Base-by-base conservation (phyloP, 2,888 invertebrate genomes). In the Autographa pulchrina region DNA sequence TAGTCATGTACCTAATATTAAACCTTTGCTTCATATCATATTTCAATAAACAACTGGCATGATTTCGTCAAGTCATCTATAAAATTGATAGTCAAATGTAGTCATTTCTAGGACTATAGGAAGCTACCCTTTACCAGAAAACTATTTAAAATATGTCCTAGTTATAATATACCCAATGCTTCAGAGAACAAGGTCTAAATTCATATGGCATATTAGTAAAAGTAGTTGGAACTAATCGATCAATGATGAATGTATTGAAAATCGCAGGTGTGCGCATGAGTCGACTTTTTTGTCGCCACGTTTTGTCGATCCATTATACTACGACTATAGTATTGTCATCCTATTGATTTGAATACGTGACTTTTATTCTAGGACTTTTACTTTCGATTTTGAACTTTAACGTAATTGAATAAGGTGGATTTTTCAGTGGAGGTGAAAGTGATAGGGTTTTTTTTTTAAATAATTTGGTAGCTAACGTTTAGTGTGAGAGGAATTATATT, bases 231-330 rank as follows among this genome's bases (percentile, higher is more conserved):
- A 88, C 90, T 88, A 94, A 95, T 94, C 93, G 91, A 94, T 93
- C 91, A 91, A 90, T 91, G 90, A 92, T 90, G 88, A 88, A 89
- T 90, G 89, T 88, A 91, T 94, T 91, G 90, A 91, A 91, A 91
- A 92, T 93, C 90, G 94, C 95, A 96, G 95, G 95, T 96, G 95
- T 94, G 90, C 90, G 85, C 88, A 88, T 95, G 95, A 95, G 90
- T 92, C 86, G 89, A 90, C 90, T 91, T 92, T 93, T 93, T 94
- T 78, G 80, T 83, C 81, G 83, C 86, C 81, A 70, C 86, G 82
- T 79, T 82, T 76, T 86, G 85, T 83, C 86, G 85, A 83, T 77
- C 75, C 75, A 85, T 90, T 90, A 84, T 84, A 52, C 69, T 81
- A 54, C 52, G 74, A 70, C 80, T 73, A 82, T 78, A 82, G 85